Conservation (phyloP, 1,140 invertebrate species). For the Scaptomyza graminum region DNA sequence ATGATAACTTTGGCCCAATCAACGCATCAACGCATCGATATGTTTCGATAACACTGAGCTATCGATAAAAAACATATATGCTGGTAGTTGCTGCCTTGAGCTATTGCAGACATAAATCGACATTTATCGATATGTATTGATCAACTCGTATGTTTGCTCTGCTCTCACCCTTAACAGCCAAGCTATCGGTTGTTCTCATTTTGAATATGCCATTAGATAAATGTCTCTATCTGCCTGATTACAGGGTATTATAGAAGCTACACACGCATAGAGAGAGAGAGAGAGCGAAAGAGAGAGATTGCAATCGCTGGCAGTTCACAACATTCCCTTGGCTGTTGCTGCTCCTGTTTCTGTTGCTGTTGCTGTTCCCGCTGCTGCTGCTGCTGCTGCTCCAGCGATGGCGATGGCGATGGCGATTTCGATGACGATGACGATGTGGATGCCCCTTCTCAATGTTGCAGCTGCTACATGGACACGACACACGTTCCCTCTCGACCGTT, state of each 20-base stretch:
- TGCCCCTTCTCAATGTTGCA: conserved; percentile 23
- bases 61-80: background rate
- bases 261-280: conserved; percentile 18
- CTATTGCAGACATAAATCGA: no score
- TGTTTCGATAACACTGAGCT: background rate
- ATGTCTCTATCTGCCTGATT: background rate
- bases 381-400: conserved; percentile 11
- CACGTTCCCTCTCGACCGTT: conserved; percentile 25
- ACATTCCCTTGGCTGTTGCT: conserved; percentile 36
- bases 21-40: no score
- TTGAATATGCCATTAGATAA: no score
- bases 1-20: no score
- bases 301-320: conserved; percentile 62
- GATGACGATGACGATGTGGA: conserved; percentile 38
- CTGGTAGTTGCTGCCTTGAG: no score
- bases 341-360: background rate
- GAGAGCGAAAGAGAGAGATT: conserved; percentile 45
- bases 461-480: conserved; percentile 61
- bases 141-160: no score
- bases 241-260: background rate
- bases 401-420: conserved; percentile 29
- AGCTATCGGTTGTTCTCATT: no score
- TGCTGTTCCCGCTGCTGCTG: conserved; percentile 1
- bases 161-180: no score
- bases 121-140: no score